Conservation (phyloP, 2,113 vertebrate genomes). For the Halcyon senegalensis region DNA sequence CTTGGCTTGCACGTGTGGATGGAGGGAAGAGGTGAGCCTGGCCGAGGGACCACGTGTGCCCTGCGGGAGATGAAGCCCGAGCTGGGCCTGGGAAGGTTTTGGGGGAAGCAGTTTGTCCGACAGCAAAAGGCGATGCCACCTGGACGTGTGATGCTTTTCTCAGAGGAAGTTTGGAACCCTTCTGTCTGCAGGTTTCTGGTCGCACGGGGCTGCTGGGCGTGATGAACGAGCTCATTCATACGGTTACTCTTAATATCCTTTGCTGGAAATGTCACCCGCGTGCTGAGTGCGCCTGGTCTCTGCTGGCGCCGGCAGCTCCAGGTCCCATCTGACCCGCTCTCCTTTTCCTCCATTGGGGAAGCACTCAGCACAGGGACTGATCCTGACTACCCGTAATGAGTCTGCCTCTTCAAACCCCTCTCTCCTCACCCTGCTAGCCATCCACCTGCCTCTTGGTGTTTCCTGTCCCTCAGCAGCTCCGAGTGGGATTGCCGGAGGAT, state of each 20-base stretch:
- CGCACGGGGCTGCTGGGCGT: neutral
- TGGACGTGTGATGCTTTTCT: neutral
- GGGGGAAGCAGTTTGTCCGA: neutral
- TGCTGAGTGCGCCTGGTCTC: accelerated
- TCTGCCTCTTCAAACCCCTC: neutral
- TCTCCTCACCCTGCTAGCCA: neutral
- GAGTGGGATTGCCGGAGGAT: accelerated
- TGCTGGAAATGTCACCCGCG: neutral
- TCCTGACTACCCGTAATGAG: accelerated
- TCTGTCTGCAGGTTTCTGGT: neutral
- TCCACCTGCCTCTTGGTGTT: neutral
- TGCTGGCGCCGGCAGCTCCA: accelerated
- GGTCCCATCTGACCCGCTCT: neutral
- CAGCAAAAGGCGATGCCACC: neutral
- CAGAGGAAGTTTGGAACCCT: neutral
- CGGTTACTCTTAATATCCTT: neutral
- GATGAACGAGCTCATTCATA: neutral
- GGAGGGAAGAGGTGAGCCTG: conserved; percentile 51
- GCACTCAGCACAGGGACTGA: accelerated
- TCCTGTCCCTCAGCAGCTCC: accelerated
- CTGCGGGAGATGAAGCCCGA: accelerated
- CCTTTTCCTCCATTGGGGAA: neutral
- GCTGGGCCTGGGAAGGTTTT: neutral
- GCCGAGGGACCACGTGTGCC: accelerated
- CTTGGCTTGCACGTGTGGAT: neutral